Percentiles rank a stretch among this genome's conserved stretches.
Evolutionary conservation across 2,113 vertebrate species (phyloP).

Genomic region (Agapornis roseicollis): DNA sequence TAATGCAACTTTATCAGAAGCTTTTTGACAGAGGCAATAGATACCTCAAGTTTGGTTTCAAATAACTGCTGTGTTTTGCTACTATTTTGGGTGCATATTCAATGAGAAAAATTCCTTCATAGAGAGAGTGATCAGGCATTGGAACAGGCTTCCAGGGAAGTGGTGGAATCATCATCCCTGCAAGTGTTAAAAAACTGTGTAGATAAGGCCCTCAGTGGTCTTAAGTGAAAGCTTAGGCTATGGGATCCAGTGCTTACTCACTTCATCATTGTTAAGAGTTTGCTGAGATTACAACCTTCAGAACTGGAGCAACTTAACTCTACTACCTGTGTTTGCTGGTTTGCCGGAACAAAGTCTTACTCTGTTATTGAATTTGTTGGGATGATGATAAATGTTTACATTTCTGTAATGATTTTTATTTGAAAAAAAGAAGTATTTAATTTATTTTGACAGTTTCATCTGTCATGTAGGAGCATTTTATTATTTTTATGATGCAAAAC

Average conservation of each 20-base stretch:
- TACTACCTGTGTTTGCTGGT: neutral
- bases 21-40: neutral
- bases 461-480: neutral
- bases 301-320: neutral
- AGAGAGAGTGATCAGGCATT: neutral
- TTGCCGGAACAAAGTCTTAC: neutral
- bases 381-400: neutral
- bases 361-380: neutral
- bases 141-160: neutral
- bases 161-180: neutral
- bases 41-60: neutral
- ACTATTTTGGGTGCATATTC: neutral
- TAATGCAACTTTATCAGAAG: neutral
- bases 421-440: neutral
- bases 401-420: neutral
- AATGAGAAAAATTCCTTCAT: neutral
- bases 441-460: neutral
- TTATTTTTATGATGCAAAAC: neutral
- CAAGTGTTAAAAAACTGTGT: neutral
- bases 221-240: neutral
- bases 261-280: accelerated
- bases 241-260: neutral
- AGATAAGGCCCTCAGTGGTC: neutral
- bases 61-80: neutral
- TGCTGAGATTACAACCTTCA: neutral